Base-by-base conservation (phyloP, 2,113 vertebrate genomes). In the Sminthopsis crassicaudata region DNA sequence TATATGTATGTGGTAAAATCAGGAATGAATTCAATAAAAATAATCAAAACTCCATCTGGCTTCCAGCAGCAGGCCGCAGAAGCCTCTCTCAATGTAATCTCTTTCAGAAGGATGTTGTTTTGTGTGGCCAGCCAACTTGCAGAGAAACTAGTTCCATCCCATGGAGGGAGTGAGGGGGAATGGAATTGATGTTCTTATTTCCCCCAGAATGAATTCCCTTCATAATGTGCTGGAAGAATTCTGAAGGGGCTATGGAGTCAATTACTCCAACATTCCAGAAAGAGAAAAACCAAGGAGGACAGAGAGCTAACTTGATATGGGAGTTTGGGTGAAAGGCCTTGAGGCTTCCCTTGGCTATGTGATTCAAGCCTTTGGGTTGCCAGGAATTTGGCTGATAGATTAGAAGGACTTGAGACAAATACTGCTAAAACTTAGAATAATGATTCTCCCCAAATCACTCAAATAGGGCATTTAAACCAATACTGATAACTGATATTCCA, bases 21-120 rank as follows among this genome's bases (percentile, higher is more conserved):
- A 90, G 23, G n/a, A 48, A 27, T 8, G 12, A 42, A 42, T 55
- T 92, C 76, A 50, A 2, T 0, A 19, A 0, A 0, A 0, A 53
- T 30, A 22, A 0, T 8, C 46, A 60, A 90, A 84, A 19, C 46
- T 0, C 11, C 5, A 19, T n/a, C 94, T 95, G 10, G 30, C 0
- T 0, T 90, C 91, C 19, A 7, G 22, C 46, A 4, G 0, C 46
- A 0, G 9, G 27, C 89, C 1, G n/a, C 42, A 1, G 26, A 12
- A 46, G 23, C 14, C 42, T 94, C 23, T 0, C 88, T 48, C 1
- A 0, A 30, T 46, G 42, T 25, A 51, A 14, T 9, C 76, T 11
- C 30, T 95, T 48, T 89, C 94, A 0, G 0, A 89, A n/a, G 27
- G 3, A 2, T 42, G 53, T 23, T 9, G 1, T 46, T 30, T 0